Evolutionary conservation across 2,797 vertebrate genomes (phyloP).

Genomic region (Adelosebastes latens): DNA sequence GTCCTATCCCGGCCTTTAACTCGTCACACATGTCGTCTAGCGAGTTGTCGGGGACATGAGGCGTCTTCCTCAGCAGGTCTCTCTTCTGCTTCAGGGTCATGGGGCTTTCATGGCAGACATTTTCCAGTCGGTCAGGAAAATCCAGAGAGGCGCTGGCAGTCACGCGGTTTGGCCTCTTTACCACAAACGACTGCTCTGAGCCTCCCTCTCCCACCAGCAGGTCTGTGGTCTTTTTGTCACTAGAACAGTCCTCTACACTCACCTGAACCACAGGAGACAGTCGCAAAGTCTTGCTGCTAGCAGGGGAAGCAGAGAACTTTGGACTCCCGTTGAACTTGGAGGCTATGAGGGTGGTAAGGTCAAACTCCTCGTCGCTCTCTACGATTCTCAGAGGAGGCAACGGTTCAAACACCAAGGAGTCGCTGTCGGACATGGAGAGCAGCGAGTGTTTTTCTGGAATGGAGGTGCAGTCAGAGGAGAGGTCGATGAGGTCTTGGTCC

Average conservation of each 20-base stretch:
- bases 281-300: conserved; percentile 85
- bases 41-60: conserved; percentile 89
- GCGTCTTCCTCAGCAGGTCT: conserved; percentile 91
- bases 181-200: conserved; percentile 43
- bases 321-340: conserved; percentile 75
- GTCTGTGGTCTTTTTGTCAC: conserved; percentile 77
- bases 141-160: conserved; percentile 76
- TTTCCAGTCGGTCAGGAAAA: conserved; percentile 69
- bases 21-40: conserved; percentile 88
- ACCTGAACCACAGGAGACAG: conserved; percentile 90
- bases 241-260: conserved; percentile 92
- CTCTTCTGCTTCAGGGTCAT: conserved; percentile 96
- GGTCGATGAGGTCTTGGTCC: conserved; percentile 94
- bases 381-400: conserved; percentile 96
- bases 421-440: conserved; percentile 94
- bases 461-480: conserved; percentile 95
- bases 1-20: conserved; percentile 57
- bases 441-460: conserved; percentile 94
- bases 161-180: conserved; percentile 54
- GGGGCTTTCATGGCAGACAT: conserved; percentile 84
- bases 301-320: conserved; percentile 78
- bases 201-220: conserved; percentile 56
- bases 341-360: conserved; percentile 72
- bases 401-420: conserved; percentile 95
- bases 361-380: conserved; percentile 96